phyloP scores from a whole-genome alignment of 1,140 invertebrate genomes.

The Drosophila insularis region DNA sequence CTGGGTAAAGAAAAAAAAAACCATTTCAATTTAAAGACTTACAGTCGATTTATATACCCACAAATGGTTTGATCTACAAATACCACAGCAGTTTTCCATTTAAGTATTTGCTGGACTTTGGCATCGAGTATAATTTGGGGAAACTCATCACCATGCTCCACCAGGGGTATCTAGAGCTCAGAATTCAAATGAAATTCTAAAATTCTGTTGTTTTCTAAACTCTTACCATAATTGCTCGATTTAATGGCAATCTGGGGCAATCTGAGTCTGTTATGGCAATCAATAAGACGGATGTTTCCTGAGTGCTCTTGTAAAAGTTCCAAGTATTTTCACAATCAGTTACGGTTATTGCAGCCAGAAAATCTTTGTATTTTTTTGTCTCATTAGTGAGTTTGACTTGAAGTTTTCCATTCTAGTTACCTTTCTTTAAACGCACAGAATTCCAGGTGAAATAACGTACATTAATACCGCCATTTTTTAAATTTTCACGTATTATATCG shows the following conservation, averaged over 20 bases:
- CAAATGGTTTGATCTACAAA: conserved; percentile 88
- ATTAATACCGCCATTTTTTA: conserved; percentile 86
- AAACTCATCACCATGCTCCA: conserved; percentile 86
- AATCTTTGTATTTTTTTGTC: conserved; percentile 83
- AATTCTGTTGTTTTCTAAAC: too few relatives aligned
- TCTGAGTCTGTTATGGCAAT: conserved; percentile 87
- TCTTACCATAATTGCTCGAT: conserved; percentile 85
- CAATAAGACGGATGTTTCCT: conserved; percentile 86
- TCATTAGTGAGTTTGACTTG: too few relatives aligned
- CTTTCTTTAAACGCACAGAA: conserved; percentile 86
- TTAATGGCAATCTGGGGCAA: conserved; percentile 87
- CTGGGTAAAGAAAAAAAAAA: conserved; percentile 29
- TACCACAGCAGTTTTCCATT: conserved; percentile 88
- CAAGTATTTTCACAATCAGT: conserved; percentile 88
- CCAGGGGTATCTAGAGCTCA: conserved; percentile 84
- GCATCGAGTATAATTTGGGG: conserved; percentile 90
- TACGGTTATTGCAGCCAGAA: conserved; percentile 87
- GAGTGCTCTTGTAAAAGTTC: conserved; percentile 85
- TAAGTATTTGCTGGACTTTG: conserved; percentile 84
- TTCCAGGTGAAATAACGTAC: conserved; percentile 86
- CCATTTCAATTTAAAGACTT: neutral
- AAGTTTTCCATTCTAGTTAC: conserved; percentile 72
- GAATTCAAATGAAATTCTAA: neutral
- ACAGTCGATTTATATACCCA: conserved; percentile 81
- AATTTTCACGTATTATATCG: conserved; percentile 85